Percentiles rank a stretch among this genome's conserved stretches.
Evolutionary conservation across 1,140 invertebrate genomes (phyloP).

Genomic region (Zophobas morio): DNA sequence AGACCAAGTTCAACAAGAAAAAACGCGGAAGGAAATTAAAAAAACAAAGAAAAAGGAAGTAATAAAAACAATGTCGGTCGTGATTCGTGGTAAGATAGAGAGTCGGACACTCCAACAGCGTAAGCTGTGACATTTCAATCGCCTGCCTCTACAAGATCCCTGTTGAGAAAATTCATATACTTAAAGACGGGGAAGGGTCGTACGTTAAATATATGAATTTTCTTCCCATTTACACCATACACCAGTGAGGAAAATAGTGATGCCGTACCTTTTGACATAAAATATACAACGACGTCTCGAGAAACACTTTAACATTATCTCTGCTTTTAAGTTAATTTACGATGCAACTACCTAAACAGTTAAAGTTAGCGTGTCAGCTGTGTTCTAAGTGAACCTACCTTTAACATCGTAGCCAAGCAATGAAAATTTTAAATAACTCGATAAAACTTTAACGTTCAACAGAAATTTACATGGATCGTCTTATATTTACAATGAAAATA

Average conservation of each 20-base stretch:
- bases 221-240: conserved; percentile 47
- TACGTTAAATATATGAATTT: conserved; percentile 32
- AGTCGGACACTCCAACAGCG: conserved; percentile 49
- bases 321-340: conserved; percentile 15
- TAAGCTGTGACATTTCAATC: conserved; percentile 28
- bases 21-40: conserved; percentile 3
- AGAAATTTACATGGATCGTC: conserved; percentile 32
- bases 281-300: conserved; percentile 42
- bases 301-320: conserved; percentile 43
- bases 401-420: conserved; percentile 40
- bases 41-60: background rate
- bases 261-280: conserved; percentile 42
- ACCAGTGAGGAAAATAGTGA: conserved; percentile 50
- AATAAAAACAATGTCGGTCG: background rate
- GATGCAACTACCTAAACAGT: conserved; percentile 36
- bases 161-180: conserved; percentile 27
- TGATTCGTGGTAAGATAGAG: conserved; percentile 30
- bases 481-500: conserved; percentile 35
- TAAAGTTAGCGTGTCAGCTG: conserved; percentile 44
- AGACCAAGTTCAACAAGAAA: conserved; percentile 8
- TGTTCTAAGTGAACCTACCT: conserved; percentile 48
- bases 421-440: conserved; percentile 39
- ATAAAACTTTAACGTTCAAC: conserved; percentile 43
- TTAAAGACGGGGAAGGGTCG: conserved; percentile 2
- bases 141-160: conserved; percentile 42